These are phyloP conservation scores for Rattus norvegicus DNA, from an alignment of 2,113 vertebrate species.

Conservation along the genomic window GRCr8 NC_086022.1:40824501-40825000, in stretches of 20 bases:
- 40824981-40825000: too few species aligned
- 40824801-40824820: not conserved
- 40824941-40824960: too few species aligned
- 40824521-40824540: not conserved
- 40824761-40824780: not conserved
- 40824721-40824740: not conserved
- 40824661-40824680: not conserved
- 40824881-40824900: too few species aligned
- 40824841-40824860: not conserved
- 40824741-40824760: not conserved
- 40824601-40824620: not conserved
- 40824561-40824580: not conserved
- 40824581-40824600: not conserved
- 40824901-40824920: too few species aligned
- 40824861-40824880: not conserved
- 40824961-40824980: too few species aligned
- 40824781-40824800: not conserved
- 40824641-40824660: not conserved
- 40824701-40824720: not conserved
- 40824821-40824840: not conserved
- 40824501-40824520: not conserved
- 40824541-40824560: not conserved
- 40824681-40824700: not conserved
- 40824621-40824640: not conserved
- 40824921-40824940: too few species aligned